These are phyloP conservation scores for Mystacides longicornis DNA, from an alignment of 2,888 invertebrate genomes.

Conservation along the genomic window DNA sequence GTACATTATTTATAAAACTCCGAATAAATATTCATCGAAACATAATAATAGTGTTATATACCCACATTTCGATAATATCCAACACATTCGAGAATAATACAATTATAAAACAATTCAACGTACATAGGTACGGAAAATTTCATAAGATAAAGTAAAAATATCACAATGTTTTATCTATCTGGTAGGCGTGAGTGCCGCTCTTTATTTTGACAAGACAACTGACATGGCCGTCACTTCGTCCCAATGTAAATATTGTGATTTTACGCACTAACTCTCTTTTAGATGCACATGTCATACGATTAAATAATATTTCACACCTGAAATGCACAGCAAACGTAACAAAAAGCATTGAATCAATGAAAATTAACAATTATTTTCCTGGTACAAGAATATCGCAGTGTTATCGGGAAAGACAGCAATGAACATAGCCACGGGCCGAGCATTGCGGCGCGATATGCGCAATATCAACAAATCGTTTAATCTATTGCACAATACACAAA, in stretches of 20 bases:
- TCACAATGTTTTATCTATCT: background rate
- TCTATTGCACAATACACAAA: slow-evolving; percentile 4
- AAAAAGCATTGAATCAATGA: background rate
- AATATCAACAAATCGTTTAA: slow-evolving; percentile 13
- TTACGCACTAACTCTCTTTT: background rate
- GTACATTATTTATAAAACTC: too few relatives aligned
- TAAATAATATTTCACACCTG: too few relatives aligned
- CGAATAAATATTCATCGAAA: too few relatives aligned
- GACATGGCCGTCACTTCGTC: background rate
- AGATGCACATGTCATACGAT: too few relatives aligned
- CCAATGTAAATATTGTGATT: background rate
- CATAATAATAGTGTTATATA: too few relatives aligned
- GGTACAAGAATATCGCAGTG: too few relatives aligned
- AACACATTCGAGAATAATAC: too few relatives aligned
- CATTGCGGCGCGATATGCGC: slow-evolving; percentile 16
- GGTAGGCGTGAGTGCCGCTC: background rate
- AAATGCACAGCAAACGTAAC: too few relatives aligned
- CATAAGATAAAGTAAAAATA: background rate
- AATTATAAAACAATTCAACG: too few relatives aligned
- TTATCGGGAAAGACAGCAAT: slow-evolving; percentile 6
- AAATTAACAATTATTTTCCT: background rate
- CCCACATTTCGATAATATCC: too few relatives aligned
- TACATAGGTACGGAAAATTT: background rate
- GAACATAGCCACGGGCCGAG: slow-evolving; percentile 15
- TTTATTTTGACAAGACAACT: slow-evolving; percentile 2